Evolutionary conservation across 2,888 invertebrate species (phyloP).

Genomic region (Diaperis boleti): DNA sequence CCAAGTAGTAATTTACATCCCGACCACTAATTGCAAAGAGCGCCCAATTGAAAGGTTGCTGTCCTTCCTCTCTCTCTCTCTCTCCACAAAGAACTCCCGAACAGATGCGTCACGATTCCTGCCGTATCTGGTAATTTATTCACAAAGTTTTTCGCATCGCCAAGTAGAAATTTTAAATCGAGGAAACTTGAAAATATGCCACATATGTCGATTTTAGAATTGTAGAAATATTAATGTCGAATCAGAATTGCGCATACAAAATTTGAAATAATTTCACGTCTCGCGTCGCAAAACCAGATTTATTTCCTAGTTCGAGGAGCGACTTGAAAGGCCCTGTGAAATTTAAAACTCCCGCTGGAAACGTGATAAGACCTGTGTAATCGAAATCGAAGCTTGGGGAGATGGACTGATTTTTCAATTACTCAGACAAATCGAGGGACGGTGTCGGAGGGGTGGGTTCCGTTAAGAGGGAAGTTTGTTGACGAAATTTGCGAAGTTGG

Average conservation of each 20-base stretch:
- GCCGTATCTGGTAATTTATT: slow-evolving; percentile 51
- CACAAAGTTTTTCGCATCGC: slow-evolving; percentile 52
- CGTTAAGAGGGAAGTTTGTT: not conserved
- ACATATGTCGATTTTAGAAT: slow-evolving; percentile 42
- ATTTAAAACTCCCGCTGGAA: not conserved
- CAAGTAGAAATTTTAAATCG: slow-evolving; percentile 52
- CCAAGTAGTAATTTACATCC: no score
- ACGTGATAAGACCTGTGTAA: slow-evolving; percentile 2
- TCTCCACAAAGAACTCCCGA: slow-evolving; percentile 16
- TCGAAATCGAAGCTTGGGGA: slow-evolving; percentile 11
- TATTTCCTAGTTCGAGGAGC: slow-evolving; percentile 2
- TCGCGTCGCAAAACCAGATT: slow-evolving; percentile 19
- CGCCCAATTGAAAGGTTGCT: slow-evolving; percentile 10
- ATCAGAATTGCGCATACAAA: slow-evolving; percentile 45
- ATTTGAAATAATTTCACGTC: slow-evolving; percentile 33
- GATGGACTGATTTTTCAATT: slow-evolving; percentile 18
- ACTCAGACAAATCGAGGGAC: not conserved
- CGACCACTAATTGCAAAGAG: not conserved
- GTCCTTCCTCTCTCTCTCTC: no score
- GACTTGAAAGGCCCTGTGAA: not conserved
- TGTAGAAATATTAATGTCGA: slow-evolving; percentile 44
- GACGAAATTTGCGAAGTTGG: not conserved
- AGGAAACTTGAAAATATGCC: slow-evolving; percentile 49
- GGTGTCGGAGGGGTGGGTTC: not conserved
- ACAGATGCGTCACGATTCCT: slow-evolving; percentile 47